These are phyloP conservation scores for Pagrus major DNA, from an alignment of 2,113 vertebrate species.

Conservation along the genomic window DNA sequence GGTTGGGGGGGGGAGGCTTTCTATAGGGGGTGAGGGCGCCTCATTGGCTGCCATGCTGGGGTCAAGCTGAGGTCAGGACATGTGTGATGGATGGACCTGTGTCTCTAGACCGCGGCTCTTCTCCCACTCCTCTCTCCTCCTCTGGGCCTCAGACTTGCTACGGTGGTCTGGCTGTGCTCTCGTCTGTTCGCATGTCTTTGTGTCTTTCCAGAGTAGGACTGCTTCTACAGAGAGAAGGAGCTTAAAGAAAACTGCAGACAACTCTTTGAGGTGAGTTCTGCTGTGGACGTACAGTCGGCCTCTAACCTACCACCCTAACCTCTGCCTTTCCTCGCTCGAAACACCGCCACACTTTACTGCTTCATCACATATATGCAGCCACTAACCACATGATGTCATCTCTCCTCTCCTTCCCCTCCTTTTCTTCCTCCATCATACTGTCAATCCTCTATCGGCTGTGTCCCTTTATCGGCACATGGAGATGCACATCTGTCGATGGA, in stretches of 20 bases:
- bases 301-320: conserved; percentile 11
- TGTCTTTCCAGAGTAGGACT: conserved; percentile 37
- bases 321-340: conserved; percentile 36
- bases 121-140: conserved; percentile 54
- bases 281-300: conserved; percentile 31
- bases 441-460: conserved; percentile 74
- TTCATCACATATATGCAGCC: conserved; percentile 10
- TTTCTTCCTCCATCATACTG: conserved; percentile 77
- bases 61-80: conserved; percentile 81
- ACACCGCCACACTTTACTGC: background rate
- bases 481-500: conserved; percentile 78
- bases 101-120: conserved; percentile 65
- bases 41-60: conserved; percentile 81
- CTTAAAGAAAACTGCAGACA: conserved; percentile 38
- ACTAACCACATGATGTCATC: conserved; percentile 68
- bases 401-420: conserved; percentile 50
- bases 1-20: conserved; percentile 33
- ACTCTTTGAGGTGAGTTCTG: conserved; percentile 71
- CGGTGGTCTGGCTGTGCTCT: conserved; percentile 45
- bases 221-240: conserved; percentile 45
- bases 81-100: conserved; percentile 85
- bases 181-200: conserved; percentile 56
- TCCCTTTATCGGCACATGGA: conserved; percentile 71
- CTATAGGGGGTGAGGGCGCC: conserved; percentile 68
- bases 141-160: conserved; percentile 69